Evolutionary conservation across 1,140 invertebrate species (phyloP), one percentile per base, ranked within the genome.

Genomic region (Pseudomyrmex cubaensis): DNA sequence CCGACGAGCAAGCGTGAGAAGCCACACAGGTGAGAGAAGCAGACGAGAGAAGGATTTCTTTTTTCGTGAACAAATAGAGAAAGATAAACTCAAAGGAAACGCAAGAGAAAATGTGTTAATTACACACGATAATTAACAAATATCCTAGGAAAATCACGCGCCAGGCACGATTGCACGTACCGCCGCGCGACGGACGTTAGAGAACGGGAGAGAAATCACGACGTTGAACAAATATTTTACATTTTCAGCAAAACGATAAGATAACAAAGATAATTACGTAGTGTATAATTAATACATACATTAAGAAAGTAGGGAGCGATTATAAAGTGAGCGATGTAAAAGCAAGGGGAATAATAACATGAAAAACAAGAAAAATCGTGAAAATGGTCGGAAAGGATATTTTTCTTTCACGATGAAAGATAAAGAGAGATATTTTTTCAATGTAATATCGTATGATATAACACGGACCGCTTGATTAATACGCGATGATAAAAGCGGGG

Each of bases 71-170:
- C 63, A 20, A n/a, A 66, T 48, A 20, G 46, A 52, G 59, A 25
- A 64, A 46, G 59, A 75, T 76, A 66, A 76, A 76, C 46, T 35
- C 35, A 35, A 35, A 35, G 35, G 35, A 35, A 35, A 35, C 35
- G 35, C 35, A 35, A 12, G 48, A 12, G n/a, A 52, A 66, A 66
- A 76, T n/a, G 48, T 62, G 48, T 48, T 76, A 52, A 54, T 66
- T 76, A 50, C 61, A 76, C 12, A 35, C 35, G 61, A 46, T 64
- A 76, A 76, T 76, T 76, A 76, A 76, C 46, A 66, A 52, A 76
- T 76, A 54, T 12, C 22, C 46, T 64, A 66, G 63, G 15, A 54
- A 76, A 76, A 76, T 76, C 61, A 52, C 61, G 44, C 22, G n/a
- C 63, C 35, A 35, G 5, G 5, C 35, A 35, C 35, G 35, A 7